phyloP scores from a whole-genome alignment of 2,888 invertebrate genomes.

The Pristionchus maxplancki region DNA sequence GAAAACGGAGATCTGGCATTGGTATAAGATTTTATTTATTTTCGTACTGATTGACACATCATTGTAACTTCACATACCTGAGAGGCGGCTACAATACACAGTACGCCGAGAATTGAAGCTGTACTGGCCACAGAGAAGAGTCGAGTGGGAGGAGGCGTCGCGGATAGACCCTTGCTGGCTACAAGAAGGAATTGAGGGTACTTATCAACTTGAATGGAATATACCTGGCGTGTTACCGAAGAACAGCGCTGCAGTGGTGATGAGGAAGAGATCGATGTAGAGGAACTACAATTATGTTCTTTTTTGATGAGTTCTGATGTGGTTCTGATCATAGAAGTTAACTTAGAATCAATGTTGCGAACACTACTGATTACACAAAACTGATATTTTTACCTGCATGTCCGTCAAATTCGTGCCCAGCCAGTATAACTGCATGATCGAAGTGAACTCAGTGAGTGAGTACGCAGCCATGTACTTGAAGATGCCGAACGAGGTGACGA shows the following conservation, averaged over 20 bases:
- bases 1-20: slow-evolving; percentile 71
- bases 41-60: no score
- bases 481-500: slow-evolving; percentile 95
- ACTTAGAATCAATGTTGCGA: no score
- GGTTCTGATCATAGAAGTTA: slow-evolving; percentile 83
- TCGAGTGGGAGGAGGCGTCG: slow-evolving; percentile 69
- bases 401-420: slow-evolving; percentile 72
- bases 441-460: slow-evolving; percentile 86
- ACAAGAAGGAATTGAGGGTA: no score
- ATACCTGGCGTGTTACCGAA: slow-evolving; percentile 57
- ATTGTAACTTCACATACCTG: no score
- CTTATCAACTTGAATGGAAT: neutral
- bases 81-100: slow-evolving; percentile 84
- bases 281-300: slow-evolving; percentile 78
- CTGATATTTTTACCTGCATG: slow-evolving; percentile 66
- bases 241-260: slow-evolving; percentile 79
- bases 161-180: slow-evolving; percentile 62
- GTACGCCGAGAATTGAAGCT: slow-evolving; percentile 85
- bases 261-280: slow-evolving; percentile 81
- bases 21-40: no score
- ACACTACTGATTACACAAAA: no score
- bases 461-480: slow-evolving; percentile 99
- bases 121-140: slow-evolving; percentile 84
- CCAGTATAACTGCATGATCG: slow-evolving; percentile 81
- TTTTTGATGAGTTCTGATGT: no score